phyloP scores from a whole-genome alignment of 1,140 invertebrate genomes.

The Cotesia chilonis region DNA sequence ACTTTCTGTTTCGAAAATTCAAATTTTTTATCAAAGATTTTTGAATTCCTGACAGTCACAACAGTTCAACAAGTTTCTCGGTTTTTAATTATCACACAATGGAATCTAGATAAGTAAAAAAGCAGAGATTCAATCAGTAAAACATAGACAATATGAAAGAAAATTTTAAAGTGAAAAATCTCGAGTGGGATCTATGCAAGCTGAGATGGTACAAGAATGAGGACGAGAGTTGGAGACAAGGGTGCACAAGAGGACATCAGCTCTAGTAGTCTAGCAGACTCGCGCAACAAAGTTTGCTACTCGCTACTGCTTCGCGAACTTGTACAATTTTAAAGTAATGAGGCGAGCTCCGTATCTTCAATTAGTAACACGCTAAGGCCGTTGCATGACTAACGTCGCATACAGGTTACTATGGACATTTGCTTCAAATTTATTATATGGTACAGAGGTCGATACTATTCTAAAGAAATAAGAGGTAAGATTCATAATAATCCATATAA shows the following conservation, averaged over 20 bases:
- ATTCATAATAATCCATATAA: no score
- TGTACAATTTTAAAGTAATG: conserved; percentile 44
- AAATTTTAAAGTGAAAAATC: no score
- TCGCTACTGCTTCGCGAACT: conserved; percentile 30
- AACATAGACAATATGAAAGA: no score
- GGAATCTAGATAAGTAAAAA: no score
- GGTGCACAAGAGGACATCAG: not conserved
- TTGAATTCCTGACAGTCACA: no score
- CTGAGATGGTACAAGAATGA: not conserved
- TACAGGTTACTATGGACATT: conserved; percentile 28
- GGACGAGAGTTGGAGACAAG: not conserved
- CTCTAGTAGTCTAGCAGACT: not conserved
- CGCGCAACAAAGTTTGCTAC: conserved; percentile 12
- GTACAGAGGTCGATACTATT: no score
- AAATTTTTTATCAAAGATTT: no score
- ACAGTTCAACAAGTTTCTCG: no score
- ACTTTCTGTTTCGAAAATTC: no score
- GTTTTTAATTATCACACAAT: no score
- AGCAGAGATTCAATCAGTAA: no score
- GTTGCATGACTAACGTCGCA: conserved; percentile 33
- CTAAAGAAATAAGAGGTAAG: no score
- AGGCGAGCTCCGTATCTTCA: conserved; percentile 38
- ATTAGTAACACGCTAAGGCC: conserved; percentile 39
- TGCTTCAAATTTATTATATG: conserved; percentile 30
- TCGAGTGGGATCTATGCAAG: conserved; percentile 1